These are phyloP conservation scores for Anabas testudineus DNA, from an alignment of 2,797 vertebrate genomes.

Conservation along the genomic window DNA sequence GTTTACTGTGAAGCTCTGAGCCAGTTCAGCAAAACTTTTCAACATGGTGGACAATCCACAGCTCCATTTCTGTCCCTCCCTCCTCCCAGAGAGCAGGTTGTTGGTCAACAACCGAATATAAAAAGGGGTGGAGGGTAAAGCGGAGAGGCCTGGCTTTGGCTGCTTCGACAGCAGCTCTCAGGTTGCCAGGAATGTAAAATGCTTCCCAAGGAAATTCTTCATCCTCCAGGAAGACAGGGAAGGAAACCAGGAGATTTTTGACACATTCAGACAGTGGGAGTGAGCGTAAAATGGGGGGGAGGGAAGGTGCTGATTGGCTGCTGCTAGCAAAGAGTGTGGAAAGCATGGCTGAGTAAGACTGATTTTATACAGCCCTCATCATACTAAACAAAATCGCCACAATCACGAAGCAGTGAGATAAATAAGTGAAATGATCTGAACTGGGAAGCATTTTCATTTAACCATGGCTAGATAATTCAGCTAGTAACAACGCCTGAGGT, in stretches of 20 bases:
- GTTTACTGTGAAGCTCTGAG: conserved; percentile 32
- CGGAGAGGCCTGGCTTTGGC: conserved; percentile 25
- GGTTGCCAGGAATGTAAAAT: conserved; percentile 76
- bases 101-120: conserved; percentile 62
- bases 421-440: neutral
- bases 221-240: conserved; percentile 74
- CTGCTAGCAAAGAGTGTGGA: conserved; percentile 51
- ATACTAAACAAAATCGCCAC: no score
- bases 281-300: conserved; percentile 43
- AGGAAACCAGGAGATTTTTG: conserved; percentile 75
- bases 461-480: neutral
- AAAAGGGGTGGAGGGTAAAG: conserved; percentile 24
- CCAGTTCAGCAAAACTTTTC: conserved; percentile 64
- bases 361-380: neutral
- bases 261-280: conserved; percentile 75
- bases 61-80: conserved; percentile 9
- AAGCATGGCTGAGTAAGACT: conserved; percentile 24
- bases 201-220: conserved; percentile 82
- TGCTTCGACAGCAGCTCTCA: conserved; percentile 44
- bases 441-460: neutral
- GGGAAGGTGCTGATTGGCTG: conserved; percentile 59
- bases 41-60: conserved; percentile 29
- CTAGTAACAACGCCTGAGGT: neutral
- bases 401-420: neutral
- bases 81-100: conserved; percentile 51